A percentile compares a stretch with the other conserved stretches of the same genome.
These are phyloP conservation scores for Fragum fragum DNA, from an alignment of 2,888 invertebrate genomes.

Conservation along the genomic window DNA sequence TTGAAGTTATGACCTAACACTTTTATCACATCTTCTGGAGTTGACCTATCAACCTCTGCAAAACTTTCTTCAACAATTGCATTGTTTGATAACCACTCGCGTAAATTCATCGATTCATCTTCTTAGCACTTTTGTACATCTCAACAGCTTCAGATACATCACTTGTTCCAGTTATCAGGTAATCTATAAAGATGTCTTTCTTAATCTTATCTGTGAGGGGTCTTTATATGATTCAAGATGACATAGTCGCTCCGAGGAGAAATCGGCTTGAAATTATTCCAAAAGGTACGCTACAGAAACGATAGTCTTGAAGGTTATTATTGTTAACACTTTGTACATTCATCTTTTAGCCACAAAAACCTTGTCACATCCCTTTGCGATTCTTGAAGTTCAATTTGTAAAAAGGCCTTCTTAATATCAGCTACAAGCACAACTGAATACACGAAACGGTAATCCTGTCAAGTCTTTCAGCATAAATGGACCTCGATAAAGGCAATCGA, in stretches of 20 bases:
- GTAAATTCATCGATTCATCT: slow-evolving; percentile 43
- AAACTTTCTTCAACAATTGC: slow-evolving; percentile 3
- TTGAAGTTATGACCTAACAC: slow-evolving; percentile 33
- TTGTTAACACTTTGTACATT: background rate
- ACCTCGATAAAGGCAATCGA: slow-evolving; percentile 38
- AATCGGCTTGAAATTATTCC: slow-evolving; percentile 40
- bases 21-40: slow-evolving; percentile 15
- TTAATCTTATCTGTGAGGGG: slow-evolving; percentile 26
- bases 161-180: slow-evolving; percentile 39
- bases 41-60: background rate
- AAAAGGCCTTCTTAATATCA: slow-evolving; percentile 41
- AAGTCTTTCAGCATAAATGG: slow-evolving; percentile 33
- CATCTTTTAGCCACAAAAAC: slow-evolving; percentile 54
- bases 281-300: slow-evolving; percentile 48
- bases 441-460: slow-evolving; percentile 32
- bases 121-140: slow-evolving; percentile 26
- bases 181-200: slow-evolving; percentile 45
- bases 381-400: slow-evolving; percentile 47
- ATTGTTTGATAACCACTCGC: slow-evolving; percentile 47
- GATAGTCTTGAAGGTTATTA: slow-evolving; percentile 30
- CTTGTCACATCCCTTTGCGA: slow-evolving; percentile 46
- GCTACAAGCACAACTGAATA: slow-evolving; percentile 39
- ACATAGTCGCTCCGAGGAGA: slow-evolving; percentile 39
- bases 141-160: slow-evolving; percentile 16
- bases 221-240: slow-evolving; percentile 36